Percentiles rank a stretch among this genome's conserved stretches.
Conservation (phyloP, 2,113 vertebrate genomes). For the Pygoscelis antarcticus region DNA sequence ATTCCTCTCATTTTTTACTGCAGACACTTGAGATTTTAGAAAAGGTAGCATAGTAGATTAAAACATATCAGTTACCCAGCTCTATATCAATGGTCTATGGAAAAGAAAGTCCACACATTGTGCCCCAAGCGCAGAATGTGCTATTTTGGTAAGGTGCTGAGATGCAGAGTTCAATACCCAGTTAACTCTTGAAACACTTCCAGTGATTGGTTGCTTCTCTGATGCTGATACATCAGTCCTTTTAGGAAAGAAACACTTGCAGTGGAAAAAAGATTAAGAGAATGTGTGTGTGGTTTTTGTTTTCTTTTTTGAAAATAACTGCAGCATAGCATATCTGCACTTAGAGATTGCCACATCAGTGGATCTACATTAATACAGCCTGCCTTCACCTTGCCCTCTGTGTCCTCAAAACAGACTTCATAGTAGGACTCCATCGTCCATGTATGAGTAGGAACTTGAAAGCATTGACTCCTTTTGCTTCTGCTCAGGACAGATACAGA, state of each 20-base stretch:
- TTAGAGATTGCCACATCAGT: not conserved
- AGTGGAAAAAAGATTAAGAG: not conserved
- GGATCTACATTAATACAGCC: not conserved
- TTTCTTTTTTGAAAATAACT: not conserved
- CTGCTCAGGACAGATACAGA: not conserved
- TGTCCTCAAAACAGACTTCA: not conserved
- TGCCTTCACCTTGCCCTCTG: not conserved
- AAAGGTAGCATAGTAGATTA: not conserved
- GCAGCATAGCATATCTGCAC: not conserved
- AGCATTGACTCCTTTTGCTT: not conserved
- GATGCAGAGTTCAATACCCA: not conserved
- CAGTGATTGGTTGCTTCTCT: not conserved
- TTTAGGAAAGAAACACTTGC: not conserved
- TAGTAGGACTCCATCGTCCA: not conserved
- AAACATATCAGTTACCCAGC: not conserved
- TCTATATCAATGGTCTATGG: not conserved
- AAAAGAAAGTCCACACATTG: not conserved
- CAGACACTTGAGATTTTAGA: not conserved
- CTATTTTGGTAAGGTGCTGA: not conserved
- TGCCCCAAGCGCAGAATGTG: fast-evolving
- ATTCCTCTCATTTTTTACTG: not conserved
- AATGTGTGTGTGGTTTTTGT: not conserved
- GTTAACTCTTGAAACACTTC: not conserved
- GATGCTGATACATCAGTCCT: not conserved
- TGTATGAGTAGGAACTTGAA: not conserved